phyloP scores from a whole-genome alignment of 2,113 vertebrate species.

The Chaetodon trifascialis region DNA sequence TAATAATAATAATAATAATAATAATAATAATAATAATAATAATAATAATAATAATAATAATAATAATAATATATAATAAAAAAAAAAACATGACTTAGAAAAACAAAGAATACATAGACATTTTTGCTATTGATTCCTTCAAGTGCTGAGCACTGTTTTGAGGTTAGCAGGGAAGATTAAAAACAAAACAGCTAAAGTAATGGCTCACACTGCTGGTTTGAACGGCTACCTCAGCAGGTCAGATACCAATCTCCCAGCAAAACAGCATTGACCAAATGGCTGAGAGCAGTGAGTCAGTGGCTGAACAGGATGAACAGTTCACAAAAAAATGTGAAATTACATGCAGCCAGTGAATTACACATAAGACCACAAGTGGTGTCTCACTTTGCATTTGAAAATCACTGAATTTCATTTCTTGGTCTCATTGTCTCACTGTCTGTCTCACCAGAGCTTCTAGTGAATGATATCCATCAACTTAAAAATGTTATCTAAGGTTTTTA shows the following conservation, averaged over 20 bases:
- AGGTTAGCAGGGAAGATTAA: not conserved
- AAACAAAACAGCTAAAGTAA: not conserved
- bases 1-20: too few relatives aligned
- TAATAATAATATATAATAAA: too few relatives aligned
- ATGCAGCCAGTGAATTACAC: slow-evolving; percentile 30
- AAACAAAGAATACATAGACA: not conserved
- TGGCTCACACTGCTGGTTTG: not conserved
- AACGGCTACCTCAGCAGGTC: slow-evolving; percentile 25
- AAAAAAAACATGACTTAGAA: not conserved
- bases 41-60: too few relatives aligned
- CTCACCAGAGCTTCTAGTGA: not conserved
- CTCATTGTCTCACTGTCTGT: slow-evolving; percentile 4
- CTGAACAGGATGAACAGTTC: slow-evolving; percentile 10
- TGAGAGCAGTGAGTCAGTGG: slow-evolving; percentile 15
- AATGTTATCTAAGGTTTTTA: not conserved
- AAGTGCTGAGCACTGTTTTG: not conserved
- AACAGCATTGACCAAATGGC: slow-evolving; percentile 19
- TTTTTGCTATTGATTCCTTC: not conserved
- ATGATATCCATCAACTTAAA: slow-evolving; percentile 21
- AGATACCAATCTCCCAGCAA: slow-evolving; percentile 3
- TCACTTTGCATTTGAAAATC: slow-evolving; percentile 38
- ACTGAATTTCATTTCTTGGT: slow-evolving; percentile 28
- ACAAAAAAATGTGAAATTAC: slow-evolving; percentile 26
- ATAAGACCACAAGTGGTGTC: slow-evolving; percentile 18
- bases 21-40: too few relatives aligned